Percentiles rank a stretch among this genome's conserved stretches.
Evolutionary conservation across 2,113 vertebrate species (phyloP).

Genomic region (Colius striatus): DNA sequence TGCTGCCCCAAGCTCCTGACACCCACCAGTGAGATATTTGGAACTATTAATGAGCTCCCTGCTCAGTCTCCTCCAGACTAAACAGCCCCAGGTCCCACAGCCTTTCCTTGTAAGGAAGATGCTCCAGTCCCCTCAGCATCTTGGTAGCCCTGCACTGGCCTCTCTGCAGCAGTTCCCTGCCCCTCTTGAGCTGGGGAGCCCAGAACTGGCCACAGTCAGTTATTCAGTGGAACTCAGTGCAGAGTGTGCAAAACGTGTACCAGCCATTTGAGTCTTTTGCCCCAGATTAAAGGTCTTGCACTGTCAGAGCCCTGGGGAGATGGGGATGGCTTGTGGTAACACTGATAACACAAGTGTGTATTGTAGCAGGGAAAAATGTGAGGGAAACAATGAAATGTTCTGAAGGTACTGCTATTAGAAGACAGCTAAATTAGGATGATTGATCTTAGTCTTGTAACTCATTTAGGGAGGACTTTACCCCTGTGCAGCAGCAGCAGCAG

Average conservation of each 20-base stretch:
- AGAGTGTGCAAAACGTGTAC: background rate
- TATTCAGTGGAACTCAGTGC: background rate
- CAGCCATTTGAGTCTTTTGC: background rate
- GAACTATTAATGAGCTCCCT: too few species aligned
- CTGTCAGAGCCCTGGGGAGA: background rate
- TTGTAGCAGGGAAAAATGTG: background rate
- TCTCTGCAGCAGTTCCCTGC: background rate
- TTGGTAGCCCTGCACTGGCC: background rate
- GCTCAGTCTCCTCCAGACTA: too few species aligned
- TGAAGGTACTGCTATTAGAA: background rate
- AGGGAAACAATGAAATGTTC: slow-evolving; percentile 10
- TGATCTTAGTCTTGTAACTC: slow-evolving; percentile 32
- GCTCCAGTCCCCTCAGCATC: background rate
- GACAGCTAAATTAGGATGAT: slow-evolving; percentile 26
- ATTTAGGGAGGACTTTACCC: background rate
- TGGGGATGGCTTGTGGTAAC: background rate
- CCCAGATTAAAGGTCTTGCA: background rate
- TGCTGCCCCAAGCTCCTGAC: too few species aligned
- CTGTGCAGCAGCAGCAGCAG: slow-evolving; percentile 1
- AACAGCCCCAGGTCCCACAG: too few species aligned
- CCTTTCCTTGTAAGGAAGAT: too few species aligned
- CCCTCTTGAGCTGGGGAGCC: background rate
- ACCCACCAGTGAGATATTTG: too few species aligned
- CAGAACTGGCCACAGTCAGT: background rate
- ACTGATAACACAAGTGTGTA: background rate